Evolutionary conservation across 1,140 invertebrate species (phyloP), one percentile per base, ranked within the genome.

Genomic region (Rhyzopertha dominica): DNA sequence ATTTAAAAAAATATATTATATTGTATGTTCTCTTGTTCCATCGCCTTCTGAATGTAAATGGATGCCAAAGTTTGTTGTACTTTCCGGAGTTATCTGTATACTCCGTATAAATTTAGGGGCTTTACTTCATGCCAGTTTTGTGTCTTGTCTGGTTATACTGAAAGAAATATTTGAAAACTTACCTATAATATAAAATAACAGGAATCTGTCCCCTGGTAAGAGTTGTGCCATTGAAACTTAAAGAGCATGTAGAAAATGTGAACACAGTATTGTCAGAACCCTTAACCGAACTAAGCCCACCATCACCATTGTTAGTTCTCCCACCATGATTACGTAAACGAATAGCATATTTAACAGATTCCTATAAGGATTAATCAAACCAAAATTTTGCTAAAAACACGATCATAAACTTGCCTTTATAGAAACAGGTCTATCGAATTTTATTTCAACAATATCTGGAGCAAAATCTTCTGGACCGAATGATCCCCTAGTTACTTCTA

Each of bases 161-260:
- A 25, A 7, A 7, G 7, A n/a, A 26, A 29, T n/a, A n/a, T n/a
- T n/a, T n/a, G n/a, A n/a, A n/a, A n/a, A n/a, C 18, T 45, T 57
- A 69, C 57, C 79, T 82, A 60, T 90, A 93, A 66, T 98, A 98
- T 4, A 98, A 74, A 39, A 98, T 81, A 56, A 91, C 84, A 0
- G 95, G 95, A 54, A 98, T 84, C 71, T 99, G 95, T 28, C 95
- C 95, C 25, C 95, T 74, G 0, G 85, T 86, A 53, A 95, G 80
- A 3, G 92, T 95, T 0, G 95, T 93, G 42, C 93, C 94, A 70
- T 97, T 96, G 58, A 90, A 91, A 68, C 92, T 95, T 14, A 97
- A 74, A 8, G 90, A 86, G 69, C 92, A 95, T 8, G 90, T 86
- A 18, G 82, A 84, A 63, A 95, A 98, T n/a, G 83, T 83, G 66